Conservation (phyloP, 37 sponge, comb jelly and placozoan species). For the Ianthella basta region DNA sequence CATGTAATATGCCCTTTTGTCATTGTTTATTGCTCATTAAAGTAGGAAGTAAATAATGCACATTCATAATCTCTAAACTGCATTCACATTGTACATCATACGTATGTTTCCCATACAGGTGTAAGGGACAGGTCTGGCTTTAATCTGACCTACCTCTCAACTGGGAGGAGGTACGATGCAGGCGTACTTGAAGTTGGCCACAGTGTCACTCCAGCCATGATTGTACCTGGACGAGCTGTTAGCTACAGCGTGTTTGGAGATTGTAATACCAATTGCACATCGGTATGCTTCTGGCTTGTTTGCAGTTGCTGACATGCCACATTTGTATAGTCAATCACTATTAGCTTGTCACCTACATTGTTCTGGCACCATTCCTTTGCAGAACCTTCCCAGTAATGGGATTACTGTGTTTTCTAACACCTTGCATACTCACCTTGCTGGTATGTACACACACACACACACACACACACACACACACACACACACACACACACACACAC, state of each 20-base stretch:
- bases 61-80: no score
- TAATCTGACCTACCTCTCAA: conserved; percentile 1
- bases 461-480: conserved; percentile 33
- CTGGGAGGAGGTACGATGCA: conserved; percentile 26
- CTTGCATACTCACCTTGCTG: conserved; percentile 31
- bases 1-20: no score
- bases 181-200: conserved; percentile 29
- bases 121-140: conserved; percentile 39
- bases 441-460: conserved; percentile 24
- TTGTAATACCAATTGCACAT: conserved; percentile 10
- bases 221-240: conserved; percentile 14
- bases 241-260: not conserved
- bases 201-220: not conserved
- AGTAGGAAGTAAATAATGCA: no score
- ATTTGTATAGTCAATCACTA: no score
- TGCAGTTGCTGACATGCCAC: no score
- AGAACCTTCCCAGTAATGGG: not conserved
- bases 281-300: no score
- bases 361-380: no score
- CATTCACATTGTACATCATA: no score
- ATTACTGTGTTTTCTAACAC: conserved; percentile 36
- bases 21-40: no score
- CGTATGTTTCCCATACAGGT: not conserved
- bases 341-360: no score
- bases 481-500: conserved; percentile 34